A percentile compares a stretch with the other conserved stretches of the same genome.
Conservation (phyloP, 2,888 invertebrate genomes). For the Abscondita cerata region DNA sequence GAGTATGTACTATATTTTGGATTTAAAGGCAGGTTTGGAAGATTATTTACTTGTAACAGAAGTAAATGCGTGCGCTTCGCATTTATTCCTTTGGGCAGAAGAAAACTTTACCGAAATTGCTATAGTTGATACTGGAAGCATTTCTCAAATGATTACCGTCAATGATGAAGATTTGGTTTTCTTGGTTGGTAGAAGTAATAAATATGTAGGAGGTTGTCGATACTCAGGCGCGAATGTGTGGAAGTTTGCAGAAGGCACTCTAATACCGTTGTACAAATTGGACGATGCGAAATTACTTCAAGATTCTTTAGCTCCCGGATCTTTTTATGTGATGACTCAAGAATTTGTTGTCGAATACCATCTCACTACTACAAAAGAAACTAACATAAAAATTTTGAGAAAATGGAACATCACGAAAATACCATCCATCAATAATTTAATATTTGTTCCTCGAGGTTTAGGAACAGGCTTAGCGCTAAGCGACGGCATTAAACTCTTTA, state of each 20-base stretch:
- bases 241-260: conserved; percentile 51
- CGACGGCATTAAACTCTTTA: conserved; percentile 53
- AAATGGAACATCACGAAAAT: conserved; percentile 46
- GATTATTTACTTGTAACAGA: conserved; percentile 34
- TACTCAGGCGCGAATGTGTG: conserved; percentile 56
- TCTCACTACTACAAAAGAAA: conserved; percentile 38
- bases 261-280: conserved; percentile 47
- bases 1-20: not conserved
- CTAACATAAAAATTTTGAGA: conserved; percentile 40
- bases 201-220: conserved; percentile 43
- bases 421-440: conserved; percentile 49
- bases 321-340: conserved; percentile 52
- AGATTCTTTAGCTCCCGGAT: conserved; percentile 49
- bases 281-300: conserved; percentile 49
- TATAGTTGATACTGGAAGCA: conserved; percentile 58
- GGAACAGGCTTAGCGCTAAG: conserved; percentile 53
- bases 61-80: conserved; percentile 56
- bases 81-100: conserved; percentile 57
- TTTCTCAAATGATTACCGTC: conserved; percentile 59
- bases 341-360: conserved; percentile 42
- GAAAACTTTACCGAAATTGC: conserved; percentile 46
- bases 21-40: not conserved
- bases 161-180: conserved; percentile 50
- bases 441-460: conserved; percentile 52
- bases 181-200: conserved; percentile 52